Evolutionary conservation across 2,888 invertebrate species (phyloP).

Genomic region (Trachelus tabidus): DNA sequence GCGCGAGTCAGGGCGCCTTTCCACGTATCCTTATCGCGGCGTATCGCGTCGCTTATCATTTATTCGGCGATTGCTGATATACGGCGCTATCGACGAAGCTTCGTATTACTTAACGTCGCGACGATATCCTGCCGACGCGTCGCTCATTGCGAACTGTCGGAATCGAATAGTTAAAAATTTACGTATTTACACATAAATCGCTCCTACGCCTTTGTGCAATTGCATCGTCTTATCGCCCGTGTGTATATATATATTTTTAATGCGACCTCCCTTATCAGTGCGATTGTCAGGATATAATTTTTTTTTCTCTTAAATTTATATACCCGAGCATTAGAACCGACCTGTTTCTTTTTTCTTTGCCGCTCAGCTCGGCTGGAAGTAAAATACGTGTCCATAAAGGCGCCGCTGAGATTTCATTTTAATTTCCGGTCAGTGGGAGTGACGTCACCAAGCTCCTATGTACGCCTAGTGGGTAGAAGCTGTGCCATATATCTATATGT

Average conservation of each 20-base stretch:
- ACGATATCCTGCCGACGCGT: neutral
- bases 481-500: neutral
- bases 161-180: neutral
- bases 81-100: neutral
- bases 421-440: neutral
- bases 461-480: neutral
- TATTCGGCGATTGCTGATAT: conserved; percentile 9
- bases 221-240: too few relatives aligned
- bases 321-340: too few relatives aligned
- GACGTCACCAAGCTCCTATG: neutral
- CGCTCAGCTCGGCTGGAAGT: neutral
- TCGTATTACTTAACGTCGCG: neutral
- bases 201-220: too few relatives aligned
- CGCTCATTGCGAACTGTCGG: neutral
- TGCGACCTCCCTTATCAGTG: too few relatives aligned
- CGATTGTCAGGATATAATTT: too few relatives aligned
- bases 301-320: too few relatives aligned
- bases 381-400: neutral
- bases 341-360: neutral
- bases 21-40: conserved; percentile 34
- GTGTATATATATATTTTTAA: too few relatives aligned
- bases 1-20: conserved; percentile 31
- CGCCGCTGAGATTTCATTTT: neutral
- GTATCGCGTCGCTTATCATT: conserved; percentile 30
- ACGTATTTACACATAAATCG: neutral